A percentile compares a stretch with the other conserved stretches of the same genome.
These are phyloP conservation scores for Brachylomia viminalis DNA, from an alignment of 2,888 invertebrate species.

Conservation along the genomic window DNA sequence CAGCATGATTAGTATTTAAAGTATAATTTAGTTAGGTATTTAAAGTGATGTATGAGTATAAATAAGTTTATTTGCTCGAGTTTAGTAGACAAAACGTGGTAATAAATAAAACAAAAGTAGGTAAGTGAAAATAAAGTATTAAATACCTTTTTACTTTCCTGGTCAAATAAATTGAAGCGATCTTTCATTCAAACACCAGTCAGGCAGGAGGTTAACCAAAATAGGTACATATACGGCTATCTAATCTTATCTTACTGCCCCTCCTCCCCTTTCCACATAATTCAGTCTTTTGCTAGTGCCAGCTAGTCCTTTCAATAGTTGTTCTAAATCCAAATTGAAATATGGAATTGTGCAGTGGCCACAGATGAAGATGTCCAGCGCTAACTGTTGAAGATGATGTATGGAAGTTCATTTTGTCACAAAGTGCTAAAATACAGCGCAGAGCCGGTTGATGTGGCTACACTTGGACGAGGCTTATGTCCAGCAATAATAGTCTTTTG, in stretches of 20 bases:
- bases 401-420: neutral
- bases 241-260: no score
- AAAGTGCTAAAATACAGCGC: neutral
- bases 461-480: neutral
- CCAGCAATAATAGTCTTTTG: neutral
- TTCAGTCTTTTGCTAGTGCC: no score
- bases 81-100: neutral
- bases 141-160: neutral
- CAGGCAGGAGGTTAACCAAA: neutral
- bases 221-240: neutral
- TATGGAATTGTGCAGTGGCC: neutral
- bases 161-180: neutral
- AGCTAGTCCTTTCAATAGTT: no score
- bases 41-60: neutral
- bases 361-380: neutral
- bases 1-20: neutral
- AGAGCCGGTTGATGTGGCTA: neutral
- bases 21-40: neutral
- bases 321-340: neutral
- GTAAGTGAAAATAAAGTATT: neutral
- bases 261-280: no score
- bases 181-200: neutral
- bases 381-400: neutral
- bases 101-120: neutral
- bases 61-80: neutral